These are phyloP conservation scores for Nylanderia fulva DNA, from an alignment of 1,140 invertebrate genomes.

Conservation along the genomic window DNA sequence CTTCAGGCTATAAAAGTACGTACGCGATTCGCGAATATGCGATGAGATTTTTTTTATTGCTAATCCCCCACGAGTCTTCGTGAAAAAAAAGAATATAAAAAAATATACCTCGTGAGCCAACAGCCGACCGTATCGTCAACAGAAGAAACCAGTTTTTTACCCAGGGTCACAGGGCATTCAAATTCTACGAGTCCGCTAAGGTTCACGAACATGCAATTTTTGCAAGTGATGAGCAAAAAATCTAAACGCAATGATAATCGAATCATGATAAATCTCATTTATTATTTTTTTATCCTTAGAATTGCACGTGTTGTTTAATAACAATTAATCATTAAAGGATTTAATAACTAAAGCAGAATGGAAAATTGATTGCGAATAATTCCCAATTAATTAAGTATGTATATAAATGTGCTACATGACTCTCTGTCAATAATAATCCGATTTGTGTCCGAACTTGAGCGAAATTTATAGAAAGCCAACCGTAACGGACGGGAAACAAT, in stretches of 20 bases:
- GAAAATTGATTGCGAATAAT: neutral
- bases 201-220: neutral
- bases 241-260: neutral
- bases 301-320: no score
- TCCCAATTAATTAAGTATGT: neutral
- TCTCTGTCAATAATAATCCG: neutral
- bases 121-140: conserved; percentile 9
- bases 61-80: neutral
- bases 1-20: no score
- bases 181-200: conserved; percentile 52
- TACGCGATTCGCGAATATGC: neutral
- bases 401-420: neutral
- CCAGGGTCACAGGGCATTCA: conserved; percentile 55
- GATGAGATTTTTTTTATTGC: neutral
- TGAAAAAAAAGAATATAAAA: neutral
- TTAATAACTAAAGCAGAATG: neutral
- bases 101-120: neutral
- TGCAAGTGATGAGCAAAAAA: neutral
- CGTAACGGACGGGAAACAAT: conserved; percentile 56
- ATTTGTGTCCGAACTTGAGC: conserved; percentile 64
- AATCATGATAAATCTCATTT: neutral
- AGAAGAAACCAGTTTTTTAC: conserved; percentile 51
- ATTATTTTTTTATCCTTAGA: neutral
- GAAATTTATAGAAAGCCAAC: conserved; percentile 67
- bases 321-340: no score